Evolutionary conservation across 2,888 invertebrate genomes (phyloP).

Genomic region (Drosophila merina): DNA sequence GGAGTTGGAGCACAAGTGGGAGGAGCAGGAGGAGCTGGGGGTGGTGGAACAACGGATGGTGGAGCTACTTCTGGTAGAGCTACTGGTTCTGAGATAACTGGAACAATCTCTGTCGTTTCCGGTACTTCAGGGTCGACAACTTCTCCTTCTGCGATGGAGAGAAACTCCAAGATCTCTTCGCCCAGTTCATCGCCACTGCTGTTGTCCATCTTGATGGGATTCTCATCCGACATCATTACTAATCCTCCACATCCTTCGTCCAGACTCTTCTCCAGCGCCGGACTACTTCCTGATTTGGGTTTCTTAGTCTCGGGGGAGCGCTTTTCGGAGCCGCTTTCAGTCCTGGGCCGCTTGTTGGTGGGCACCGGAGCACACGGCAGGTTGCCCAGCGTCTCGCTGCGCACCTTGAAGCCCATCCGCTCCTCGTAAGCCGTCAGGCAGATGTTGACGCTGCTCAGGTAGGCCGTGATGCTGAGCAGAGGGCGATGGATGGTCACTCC

Average conservation of each 20-base stretch:
- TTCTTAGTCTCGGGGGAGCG: slow-evolving; percentile 85
- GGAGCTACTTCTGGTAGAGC: neutral
- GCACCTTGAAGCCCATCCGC: slow-evolving; percentile 86
- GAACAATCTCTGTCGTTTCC: slow-evolving; percentile 3
- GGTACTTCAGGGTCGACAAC: neutral
- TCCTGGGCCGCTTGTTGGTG: slow-evolving; percentile 84
- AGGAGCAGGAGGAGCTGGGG: slow-evolving; percentile 5
- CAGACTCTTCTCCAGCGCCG: slow-evolving; percentile 51
- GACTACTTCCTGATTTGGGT: slow-evolving; percentile 72
- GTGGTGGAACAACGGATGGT: neutral
- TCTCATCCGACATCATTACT: slow-evolving; percentile 7
- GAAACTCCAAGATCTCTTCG: slow-evolving; percentile 76
- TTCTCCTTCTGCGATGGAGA: slow-evolving; percentile 25
- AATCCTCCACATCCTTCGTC: slow-evolving; percentile 31
- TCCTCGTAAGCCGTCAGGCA: slow-evolving; percentile 91
- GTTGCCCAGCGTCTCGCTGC: slow-evolving; percentile 83
- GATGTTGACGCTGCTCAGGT: slow-evolving; percentile 90
- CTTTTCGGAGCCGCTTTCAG: slow-evolving; percentile 87
- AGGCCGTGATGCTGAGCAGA: slow-evolving; percentile 90
- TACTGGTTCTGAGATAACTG: slow-evolving; percentile 1
- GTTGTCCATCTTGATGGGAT: slow-evolving; percentile 37
- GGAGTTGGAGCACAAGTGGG: slow-evolving; percentile 2
- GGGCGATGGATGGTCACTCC: slow-evolving; percentile 89
- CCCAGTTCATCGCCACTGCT: slow-evolving; percentile 75
- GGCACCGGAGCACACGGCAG: slow-evolving; percentile 69